Evolutionary conservation across 1,140 invertebrate genomes (phyloP).

Genomic region (Drosophila nasuta): DNA sequence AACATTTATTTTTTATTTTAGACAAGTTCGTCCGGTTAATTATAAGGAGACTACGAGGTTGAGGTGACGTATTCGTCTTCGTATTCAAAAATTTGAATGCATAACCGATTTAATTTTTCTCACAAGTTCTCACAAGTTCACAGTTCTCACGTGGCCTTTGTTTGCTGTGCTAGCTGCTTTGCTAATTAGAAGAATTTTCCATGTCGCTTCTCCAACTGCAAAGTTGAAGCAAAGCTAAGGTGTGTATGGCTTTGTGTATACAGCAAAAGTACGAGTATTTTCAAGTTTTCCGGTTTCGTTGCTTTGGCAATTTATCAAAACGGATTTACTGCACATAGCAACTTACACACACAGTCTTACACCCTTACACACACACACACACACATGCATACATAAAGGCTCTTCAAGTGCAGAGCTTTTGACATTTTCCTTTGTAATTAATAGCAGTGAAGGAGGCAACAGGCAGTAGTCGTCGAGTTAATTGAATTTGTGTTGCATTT

Average conservation of each 20-base stretch:
- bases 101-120: background rate
- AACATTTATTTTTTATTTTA: slow-evolving; percentile 19
- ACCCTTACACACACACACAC: background rate
- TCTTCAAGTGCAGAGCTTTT: slow-evolving; percentile 55
- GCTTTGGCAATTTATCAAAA: slow-evolving; percentile 48
- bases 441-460: slow-evolving; percentile 46
- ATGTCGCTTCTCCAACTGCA: too few relatives aligned
- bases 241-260: background rate
- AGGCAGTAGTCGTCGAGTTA: slow-evolving; percentile 49
- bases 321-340: slow-evolving; percentile 28
- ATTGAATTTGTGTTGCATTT: slow-evolving; percentile 78
- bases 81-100: slow-evolving; percentile 49
- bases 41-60: background rate
- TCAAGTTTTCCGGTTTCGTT: slow-evolving; percentile 2
- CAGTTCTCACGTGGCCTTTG: slow-evolving; percentile 10
- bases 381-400: background rate
- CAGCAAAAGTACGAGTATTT: background rate
- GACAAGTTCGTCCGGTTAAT: background rate
- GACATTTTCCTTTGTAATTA: slow-evolving; percentile 63
- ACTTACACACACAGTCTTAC: background rate
- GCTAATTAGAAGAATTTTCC: slow-evolving; percentile 47
- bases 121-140: slow-evolving; percentile 46
- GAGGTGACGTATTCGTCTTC: background rate
- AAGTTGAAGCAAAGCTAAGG: slow-evolving; percentile 1
- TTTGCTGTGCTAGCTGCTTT: slow-evolving; percentile 6